Evolutionary conservation across 2,888 invertebrate genomes (phyloP).

Genomic region (Drosophila paranaensis): DNA sequence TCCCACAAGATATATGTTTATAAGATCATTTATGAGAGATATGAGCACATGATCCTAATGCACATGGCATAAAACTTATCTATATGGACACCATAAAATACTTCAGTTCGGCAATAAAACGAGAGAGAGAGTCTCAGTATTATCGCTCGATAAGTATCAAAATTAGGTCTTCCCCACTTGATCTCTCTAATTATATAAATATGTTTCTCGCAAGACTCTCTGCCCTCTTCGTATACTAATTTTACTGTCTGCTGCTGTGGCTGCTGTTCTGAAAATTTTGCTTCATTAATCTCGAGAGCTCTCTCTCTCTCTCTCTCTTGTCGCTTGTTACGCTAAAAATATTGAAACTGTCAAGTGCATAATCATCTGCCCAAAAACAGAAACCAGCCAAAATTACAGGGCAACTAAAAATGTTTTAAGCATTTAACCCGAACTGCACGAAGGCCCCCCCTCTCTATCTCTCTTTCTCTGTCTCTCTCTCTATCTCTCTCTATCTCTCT

Average conservation of each 20-base stretch:
- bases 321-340: conserved; percentile 65
- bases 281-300: conserved; percentile 66
- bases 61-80: conserved; percentile 1
- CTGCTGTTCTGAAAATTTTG: conserved; percentile 18
- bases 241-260: neutral
- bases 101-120: neutral
- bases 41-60: conserved; percentile 4
- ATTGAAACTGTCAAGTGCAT: conserved; percentile 74
- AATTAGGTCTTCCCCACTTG: conserved; percentile 12
- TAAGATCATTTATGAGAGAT: neutral
- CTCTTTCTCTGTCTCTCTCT: too few species aligned
- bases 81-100: conserved; percentile 3
- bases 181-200: conserved; percentile 1
- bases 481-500: neutral
- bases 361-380: conserved; percentile 50
- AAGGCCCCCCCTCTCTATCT: conserved; percentile 8
- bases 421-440: conserved; percentile 53
- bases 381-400: conserved; percentile 59
- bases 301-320: conserved; percentile 22
- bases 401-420: conserved; percentile 53
- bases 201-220: conserved; percentile 4
- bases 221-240: conserved; percentile 3
- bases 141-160: conserved; percentile 6
- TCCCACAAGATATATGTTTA: neutral
- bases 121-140: neutral